Conservation (phyloP, 2,797 vertebrate genomes). For the Bucorvus abyssinicus region DNA sequence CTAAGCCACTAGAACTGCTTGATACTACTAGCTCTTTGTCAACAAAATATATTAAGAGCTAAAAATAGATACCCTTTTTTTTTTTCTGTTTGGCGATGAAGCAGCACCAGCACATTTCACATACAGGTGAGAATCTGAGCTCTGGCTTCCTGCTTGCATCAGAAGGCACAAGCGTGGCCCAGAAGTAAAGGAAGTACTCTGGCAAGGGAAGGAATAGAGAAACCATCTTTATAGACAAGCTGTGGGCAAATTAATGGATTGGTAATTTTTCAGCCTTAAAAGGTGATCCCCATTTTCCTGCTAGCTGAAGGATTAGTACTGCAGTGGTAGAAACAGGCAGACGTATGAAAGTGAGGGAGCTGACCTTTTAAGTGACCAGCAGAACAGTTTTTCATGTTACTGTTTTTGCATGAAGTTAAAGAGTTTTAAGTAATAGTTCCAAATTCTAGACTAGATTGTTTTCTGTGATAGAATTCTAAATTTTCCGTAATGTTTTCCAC, state of each 20-base stretch:
- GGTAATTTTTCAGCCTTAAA: background rate
- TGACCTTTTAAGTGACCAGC: background rate
- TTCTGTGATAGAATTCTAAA: background rate
- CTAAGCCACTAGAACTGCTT: background rate
- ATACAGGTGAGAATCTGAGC: background rate
- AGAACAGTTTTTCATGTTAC: background rate
- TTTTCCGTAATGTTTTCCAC: background rate
- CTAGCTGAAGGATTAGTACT: background rate
- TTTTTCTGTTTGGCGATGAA: background rate
- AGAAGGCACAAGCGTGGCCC: background rate
- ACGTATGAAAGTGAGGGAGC: background rate
- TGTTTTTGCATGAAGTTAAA: background rate
- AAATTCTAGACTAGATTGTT: background rate
- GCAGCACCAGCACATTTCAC: background rate
- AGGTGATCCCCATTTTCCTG: background rate
- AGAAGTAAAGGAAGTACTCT: background rate
- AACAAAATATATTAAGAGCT: constrained; percentile 40
- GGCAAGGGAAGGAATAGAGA: background rate
- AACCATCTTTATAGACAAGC: background rate
- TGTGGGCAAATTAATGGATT: background rate
- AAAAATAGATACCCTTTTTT: background rate
- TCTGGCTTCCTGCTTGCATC: background rate
- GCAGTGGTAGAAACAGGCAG: background rate
- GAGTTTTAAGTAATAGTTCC: background rate
- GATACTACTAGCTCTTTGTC: constrained; percentile 20